Evolutionary conservation across 2,888 invertebrate genomes (phyloP), one percentile per base, ranked within the genome.

Genomic region (Amiota minor): DNA sequence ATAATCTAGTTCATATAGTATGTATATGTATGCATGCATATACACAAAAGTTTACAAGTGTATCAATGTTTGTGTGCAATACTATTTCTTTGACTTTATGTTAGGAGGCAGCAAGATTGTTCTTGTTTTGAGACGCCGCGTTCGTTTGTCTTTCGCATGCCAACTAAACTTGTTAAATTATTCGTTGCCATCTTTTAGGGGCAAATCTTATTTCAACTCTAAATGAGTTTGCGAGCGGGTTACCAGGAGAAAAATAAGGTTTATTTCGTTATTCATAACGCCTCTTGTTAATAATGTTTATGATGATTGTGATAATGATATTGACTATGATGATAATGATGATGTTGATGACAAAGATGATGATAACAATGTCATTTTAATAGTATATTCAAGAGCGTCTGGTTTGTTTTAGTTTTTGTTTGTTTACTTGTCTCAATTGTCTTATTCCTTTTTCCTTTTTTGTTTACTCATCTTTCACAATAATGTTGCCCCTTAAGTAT

Each of bases 121-220:
- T 62, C 14, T 45, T 62, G 62, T 62, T 35, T 35, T 18, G 45
- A 10, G 16, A 46, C 64, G 14, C 35, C 10, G 16, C 18, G 47
- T 46, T 16, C 18, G 47, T 65, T 65, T 65, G 35, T 12, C 2
- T 12, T 65, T 65, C 23, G 18, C 18, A 18, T 59, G 59, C n/a
- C 59, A 20, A 59, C 14, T 80, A 46, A 12, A 23, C 67, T 56
- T 18, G 20, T 56, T 49, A 56, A 20, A 73, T 73, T 82, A 83
- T 83, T 74, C 64, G 79, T 72, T 71, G 76, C 73, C 83, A 83
- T 80, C 83, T 84, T 79, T 80, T 49, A 68, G 70, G 56, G 47
- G 14, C 18, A 16, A 10, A 59, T 16, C 65, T 47, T 47, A 65
- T 46, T 45, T 62, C 1, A 9, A 65, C n/a, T 16, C 16, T 35